Base-by-base conservation (phyloP, 1,140 invertebrate species). In the Ips typographus region DNA sequence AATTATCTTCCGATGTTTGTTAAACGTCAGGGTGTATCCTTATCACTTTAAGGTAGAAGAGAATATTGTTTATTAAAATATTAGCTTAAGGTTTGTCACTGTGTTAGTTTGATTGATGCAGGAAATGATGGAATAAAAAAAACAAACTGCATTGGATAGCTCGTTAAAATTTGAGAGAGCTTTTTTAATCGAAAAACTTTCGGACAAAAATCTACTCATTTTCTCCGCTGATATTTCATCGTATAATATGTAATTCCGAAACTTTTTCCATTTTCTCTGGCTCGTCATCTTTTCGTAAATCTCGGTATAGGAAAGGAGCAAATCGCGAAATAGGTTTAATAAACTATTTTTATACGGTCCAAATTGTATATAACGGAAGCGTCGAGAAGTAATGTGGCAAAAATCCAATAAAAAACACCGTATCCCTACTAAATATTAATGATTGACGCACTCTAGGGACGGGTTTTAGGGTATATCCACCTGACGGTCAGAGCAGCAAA, bases 231-330 rank as follows among this genome's bases (percentile, higher is more conserved):
- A 59, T 59, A 40, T 59, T 59, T 59, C 57, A 40, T 8, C 22
- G 44, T 62, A 51, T 62, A 62, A 62, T 62, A 22, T 22, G 22
- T 22, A 62, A 62, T 39, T 47, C 42, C n/a, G 39, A 65, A 65
- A 65, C 37, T 65, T 65, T 63, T 65, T 53, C 62, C 49, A 65
- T 65, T 65, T 65, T 65, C 62, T 42, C n/a, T 53, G n/a, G 40
- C 62, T 55, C 51, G 40, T 53, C 40, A 42, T 41, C 42, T 65
- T 41, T 42, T 65, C 40, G n/a, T 5, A 55, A 55, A 65, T 51
- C 60, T 47, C 44, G 2, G 44, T 8, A 65, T 55, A 55, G 39
- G 8, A 55, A 53, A 40, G 8, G 42, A 43, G 41, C 62, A 65
- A 55, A 65, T 65, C 3, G 36, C 49, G 39, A 55, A 55, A 40